Conservation (phyloP, 2,888 invertebrate species). For the Digitonthophagus gazella region DNA sequence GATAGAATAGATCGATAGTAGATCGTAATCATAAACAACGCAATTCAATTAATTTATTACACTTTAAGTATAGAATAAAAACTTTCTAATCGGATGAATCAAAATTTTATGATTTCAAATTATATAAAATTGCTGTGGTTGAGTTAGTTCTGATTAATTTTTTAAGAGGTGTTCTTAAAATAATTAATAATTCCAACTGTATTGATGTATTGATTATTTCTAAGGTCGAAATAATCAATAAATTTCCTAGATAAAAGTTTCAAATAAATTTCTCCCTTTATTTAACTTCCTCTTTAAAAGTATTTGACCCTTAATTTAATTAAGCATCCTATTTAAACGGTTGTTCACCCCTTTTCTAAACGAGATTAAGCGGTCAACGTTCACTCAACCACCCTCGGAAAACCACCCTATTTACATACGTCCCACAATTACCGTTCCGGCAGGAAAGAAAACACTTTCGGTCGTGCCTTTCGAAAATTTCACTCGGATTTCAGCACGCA, state of each 20-base stretch:
- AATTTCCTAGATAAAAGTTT: neutral
- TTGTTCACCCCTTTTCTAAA: neutral
- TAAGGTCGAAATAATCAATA: neutral
- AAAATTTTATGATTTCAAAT: too few relatives aligned
- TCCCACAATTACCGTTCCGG: neutral
- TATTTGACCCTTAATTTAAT: neutral
- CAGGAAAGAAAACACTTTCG: neutral
- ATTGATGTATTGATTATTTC: neutral
- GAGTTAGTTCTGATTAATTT: too few relatives aligned
- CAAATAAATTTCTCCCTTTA: too few relatives aligned
- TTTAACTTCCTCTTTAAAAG: neutral
- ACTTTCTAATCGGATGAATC: too few relatives aligned
- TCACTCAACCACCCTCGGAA: neutral
- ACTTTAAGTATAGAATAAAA: too few relatives aligned
- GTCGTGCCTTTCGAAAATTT: neutral
- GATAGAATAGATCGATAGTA: too few relatives aligned
- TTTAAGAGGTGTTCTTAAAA: neutral
- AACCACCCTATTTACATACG: neutral
- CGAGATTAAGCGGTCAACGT: neutral
- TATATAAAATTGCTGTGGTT: too few relatives aligned
- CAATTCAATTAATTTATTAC: too few relatives aligned
- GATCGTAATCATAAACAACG: too few relatives aligned
- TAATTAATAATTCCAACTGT: neutral
- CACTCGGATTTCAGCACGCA: neutral
- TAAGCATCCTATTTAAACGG: neutral